Conservation (phyloP, 2,888 invertebrate genomes). For the Galerucella calmariensis region DNA sequence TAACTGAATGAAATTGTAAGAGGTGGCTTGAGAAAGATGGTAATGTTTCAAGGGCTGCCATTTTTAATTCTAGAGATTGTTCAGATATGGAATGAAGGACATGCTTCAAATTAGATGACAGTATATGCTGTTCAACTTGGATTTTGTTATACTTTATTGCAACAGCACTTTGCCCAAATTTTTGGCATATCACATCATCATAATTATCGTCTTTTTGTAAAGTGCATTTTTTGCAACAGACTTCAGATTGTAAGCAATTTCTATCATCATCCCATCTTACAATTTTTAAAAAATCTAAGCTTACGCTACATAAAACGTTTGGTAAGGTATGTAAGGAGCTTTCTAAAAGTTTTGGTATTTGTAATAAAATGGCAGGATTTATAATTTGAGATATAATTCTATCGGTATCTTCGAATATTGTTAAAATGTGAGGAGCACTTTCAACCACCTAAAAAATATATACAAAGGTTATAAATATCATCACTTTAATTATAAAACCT, state of each 20-base stretch:
- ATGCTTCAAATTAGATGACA: constrained; percentile 54
- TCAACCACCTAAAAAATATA: constrained; percentile 47
- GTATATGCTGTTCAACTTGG: constrained; percentile 48
- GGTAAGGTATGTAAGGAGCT: constrained; percentile 48
- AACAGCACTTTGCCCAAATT: constrained; percentile 29
- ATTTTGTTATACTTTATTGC: constrained; percentile 46
- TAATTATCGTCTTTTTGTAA: constrained; percentile 43
- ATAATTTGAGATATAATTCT: constrained; percentile 44
- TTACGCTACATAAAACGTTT: constrained; percentile 52
- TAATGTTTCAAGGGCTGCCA: constrained; percentile 60
- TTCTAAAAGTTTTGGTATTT: constrained; percentile 34
- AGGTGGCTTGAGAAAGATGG: constrained; percentile 65
- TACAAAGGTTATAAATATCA: background rate
- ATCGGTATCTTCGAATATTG: constrained; percentile 49
- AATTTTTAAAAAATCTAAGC: constrained; percentile 51
- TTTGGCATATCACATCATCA: background rate
- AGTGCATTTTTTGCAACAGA: constrained; percentile 54
- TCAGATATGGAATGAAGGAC: constrained; percentile 49
- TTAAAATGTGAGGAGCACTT: constrained; percentile 48
- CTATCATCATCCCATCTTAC: constrained; percentile 39
- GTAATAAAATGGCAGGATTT: constrained; percentile 36
- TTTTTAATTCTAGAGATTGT: constrained; percentile 55
- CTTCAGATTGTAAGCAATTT: constrained; percentile 34
- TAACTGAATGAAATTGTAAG: constrained; percentile 60
- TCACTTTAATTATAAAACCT: too few relatives aligned